Conservation (phyloP, 2,888 invertebrate genomes). For the Polydrusus pterygomalis region DNA sequence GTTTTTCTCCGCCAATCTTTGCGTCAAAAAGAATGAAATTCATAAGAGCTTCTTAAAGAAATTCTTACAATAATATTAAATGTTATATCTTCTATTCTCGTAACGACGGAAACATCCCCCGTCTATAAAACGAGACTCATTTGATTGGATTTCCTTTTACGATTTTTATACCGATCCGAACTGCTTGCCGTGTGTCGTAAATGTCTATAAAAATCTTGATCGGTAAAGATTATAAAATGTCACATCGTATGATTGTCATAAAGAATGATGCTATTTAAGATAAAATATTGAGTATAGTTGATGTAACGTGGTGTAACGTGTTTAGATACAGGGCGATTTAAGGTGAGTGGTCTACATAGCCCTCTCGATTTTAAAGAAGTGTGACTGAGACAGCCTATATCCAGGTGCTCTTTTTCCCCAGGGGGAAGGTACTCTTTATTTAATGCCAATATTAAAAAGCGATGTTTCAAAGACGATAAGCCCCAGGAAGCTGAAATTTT, state of each 20-base stretch:
- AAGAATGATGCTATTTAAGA: slow-evolving; percentile 5
- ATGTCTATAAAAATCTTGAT: slow-evolving; percentile 26
- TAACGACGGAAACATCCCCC: slow-evolving; percentile 1
- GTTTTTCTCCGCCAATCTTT: too few species aligned
- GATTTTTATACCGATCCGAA: slow-evolving; percentile 28
- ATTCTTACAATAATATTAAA: slow-evolving; percentile 2
- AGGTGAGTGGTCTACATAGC: too few species aligned
- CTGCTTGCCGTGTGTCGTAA: slow-evolving; percentile 25
- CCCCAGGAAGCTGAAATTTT: too few species aligned
- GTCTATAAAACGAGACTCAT: slow-evolving; percentile 28
- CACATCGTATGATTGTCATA: slow-evolving; percentile 23
- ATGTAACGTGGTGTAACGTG: too few species aligned
- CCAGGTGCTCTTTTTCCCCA: too few species aligned
- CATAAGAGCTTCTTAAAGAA: background rate
- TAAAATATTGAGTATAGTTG: background rate
- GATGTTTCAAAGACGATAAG: too few species aligned
- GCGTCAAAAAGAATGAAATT: background rate
- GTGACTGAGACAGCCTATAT: too few species aligned
- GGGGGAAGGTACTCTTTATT: too few species aligned
- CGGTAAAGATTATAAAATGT: slow-evolving; percentile 24
- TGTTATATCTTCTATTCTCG: background rate
- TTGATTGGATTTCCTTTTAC: slow-evolving; percentile 43
- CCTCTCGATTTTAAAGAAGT: too few species aligned
- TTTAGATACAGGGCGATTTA: too few species aligned
- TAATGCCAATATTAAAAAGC: too few species aligned